Evolutionary conservation across 2,113 vertebrate genomes (phyloP).

Genomic region (Anthoscopus minutus): DNA sequence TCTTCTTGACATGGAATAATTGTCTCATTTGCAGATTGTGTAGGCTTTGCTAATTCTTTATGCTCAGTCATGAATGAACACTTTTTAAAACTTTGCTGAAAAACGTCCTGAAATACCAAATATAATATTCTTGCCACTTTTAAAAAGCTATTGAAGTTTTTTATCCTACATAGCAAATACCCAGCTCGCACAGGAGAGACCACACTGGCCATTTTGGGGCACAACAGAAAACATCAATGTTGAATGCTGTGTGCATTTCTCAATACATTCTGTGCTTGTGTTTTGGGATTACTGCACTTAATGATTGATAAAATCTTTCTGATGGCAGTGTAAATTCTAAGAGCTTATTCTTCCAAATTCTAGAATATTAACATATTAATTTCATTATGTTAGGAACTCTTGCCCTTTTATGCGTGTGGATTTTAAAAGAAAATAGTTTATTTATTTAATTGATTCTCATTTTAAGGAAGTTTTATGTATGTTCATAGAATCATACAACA

Average conservation of each 20-base stretch:
- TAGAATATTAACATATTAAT: background rate
- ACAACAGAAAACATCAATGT: accelerated
- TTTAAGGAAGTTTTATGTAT: background rate
- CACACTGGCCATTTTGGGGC: background rate
- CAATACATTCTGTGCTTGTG: background rate
- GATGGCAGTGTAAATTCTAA: background rate
- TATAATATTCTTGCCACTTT: background rate
- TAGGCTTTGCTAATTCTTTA: background rate
- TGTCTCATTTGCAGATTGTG: background rate
- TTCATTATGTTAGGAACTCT: background rate
- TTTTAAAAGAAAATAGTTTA: background rate
- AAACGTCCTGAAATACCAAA: background rate
- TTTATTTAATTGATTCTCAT: background rate
- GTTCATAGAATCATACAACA: background rate
- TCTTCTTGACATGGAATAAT: background rate
- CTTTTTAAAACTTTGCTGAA: background rate
- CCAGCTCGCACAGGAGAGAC: too few species aligned
- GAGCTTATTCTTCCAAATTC: background rate
- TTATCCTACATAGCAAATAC: background rate
- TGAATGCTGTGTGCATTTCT: background rate
- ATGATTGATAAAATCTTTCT: background rate
- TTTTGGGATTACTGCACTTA: background rate
- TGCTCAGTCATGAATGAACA: background rate
- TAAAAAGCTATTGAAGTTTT: background rate
- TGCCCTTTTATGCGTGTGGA: background rate